A percentile compares a stretch with the other conserved stretches of the same genome.
These are phyloP conservation scores for Drosophila niveifrons DNA, from an alignment of 2,888 invertebrate species.

Conservation along the genomic window DNA sequence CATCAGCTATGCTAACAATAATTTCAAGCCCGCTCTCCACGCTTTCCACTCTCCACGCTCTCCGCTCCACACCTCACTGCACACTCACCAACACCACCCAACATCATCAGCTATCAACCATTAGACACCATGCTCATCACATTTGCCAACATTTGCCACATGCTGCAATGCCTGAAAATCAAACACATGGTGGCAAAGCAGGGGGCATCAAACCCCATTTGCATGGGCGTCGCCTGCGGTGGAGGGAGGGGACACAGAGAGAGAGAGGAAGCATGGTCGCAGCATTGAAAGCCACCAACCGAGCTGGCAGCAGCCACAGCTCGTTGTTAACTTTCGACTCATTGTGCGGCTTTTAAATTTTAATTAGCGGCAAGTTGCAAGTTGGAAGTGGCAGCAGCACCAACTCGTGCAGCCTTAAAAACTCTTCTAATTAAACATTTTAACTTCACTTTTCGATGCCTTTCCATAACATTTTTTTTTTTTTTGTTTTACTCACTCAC, in stretches of 20 bases:
- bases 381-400: conserved; percentile 36
- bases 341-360: conserved; percentile 81
- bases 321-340: conserved; percentile 76
- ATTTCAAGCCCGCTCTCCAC: conserved; percentile 56
- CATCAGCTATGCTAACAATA: conserved; percentile 78
- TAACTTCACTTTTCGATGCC: conserved; percentile 43
- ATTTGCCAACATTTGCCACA: conserved; percentile 47
- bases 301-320: conserved; percentile 40
- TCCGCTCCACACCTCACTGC: not conserved
- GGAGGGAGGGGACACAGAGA: not conserved
- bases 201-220: not conserved
- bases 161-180: conserved; percentile 43
- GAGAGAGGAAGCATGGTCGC: conserved; percentile 3
- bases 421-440: conserved; percentile 70
- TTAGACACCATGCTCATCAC: conserved; percentile 34
- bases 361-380: conserved; percentile 75
- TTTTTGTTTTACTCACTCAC: no score
- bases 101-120: conserved; percentile 19
- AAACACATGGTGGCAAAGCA: conserved; percentile 26
- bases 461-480: not conserved
- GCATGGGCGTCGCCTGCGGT: conserved; percentile 4
- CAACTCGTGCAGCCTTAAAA: conserved; percentile 49
- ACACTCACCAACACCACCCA: conserved; percentile 16
- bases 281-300: conserved; percentile 2
- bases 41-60: conserved; percentile 3